These are phyloP conservation scores for Hemibagrus wyckioides DNA, from an alignment of 2,113 vertebrate species.

Conservation along the genomic window DNA sequence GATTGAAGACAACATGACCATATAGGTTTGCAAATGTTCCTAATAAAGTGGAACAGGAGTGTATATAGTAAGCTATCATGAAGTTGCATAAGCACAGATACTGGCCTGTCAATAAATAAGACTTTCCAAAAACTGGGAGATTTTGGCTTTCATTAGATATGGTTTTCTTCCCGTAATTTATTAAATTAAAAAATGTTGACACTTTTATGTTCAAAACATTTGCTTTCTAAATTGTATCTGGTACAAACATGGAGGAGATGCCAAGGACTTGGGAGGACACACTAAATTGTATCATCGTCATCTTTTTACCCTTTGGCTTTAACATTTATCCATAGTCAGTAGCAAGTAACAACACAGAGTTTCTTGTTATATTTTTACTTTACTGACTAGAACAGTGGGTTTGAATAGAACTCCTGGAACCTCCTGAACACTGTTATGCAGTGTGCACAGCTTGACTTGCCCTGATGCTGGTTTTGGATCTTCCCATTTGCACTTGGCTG, in stretches of 20 bases:
- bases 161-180: conserved; percentile 29
- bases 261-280: conserved; percentile 38
- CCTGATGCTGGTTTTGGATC: conserved; percentile 8
- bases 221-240: conserved; percentile 22
- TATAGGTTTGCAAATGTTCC: background rate
- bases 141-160: conserved; percentile 11
- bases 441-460: background rate
- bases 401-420: background rate
- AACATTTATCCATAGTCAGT: conserved; percentile 17
- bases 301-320: conserved; percentile 24
- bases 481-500: background rate
- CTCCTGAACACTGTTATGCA: background rate
- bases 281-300: conserved; percentile 40
- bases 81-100: background rate
- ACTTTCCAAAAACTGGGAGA: conserved; percentile 24
- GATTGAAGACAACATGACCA: background rate
- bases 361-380: conserved; percentile 13
- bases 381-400: conserved; percentile 34
- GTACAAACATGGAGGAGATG: conserved; percentile 17
- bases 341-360: background rate
- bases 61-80: background rate
- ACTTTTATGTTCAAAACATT: background rate
- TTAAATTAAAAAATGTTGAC: conserved; percentile 39
- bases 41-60: background rate
- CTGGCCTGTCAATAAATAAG: conserved; percentile 34